phyloP scores from a whole-genome alignment of 2,888 invertebrate genomes.

The Marasmarcha lunaedactyla region DNA sequence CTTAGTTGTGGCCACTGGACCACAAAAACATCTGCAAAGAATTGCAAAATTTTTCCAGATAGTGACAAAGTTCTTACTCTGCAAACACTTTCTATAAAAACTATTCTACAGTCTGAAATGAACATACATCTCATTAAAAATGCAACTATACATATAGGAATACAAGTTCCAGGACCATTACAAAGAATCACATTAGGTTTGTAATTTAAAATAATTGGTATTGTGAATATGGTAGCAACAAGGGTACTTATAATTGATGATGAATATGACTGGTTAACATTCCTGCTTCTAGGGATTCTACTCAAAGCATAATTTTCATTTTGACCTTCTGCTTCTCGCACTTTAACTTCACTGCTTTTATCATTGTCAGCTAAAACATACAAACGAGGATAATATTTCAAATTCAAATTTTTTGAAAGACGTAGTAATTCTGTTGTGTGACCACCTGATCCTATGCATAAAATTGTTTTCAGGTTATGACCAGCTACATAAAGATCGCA shows the following conservation, averaged over 20 bases:
- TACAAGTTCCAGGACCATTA: constrained; percentile 97
- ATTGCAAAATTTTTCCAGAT: constrained; percentile 87
- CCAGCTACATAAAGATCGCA: constrained; percentile 24
- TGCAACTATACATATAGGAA: constrained; percentile 87
- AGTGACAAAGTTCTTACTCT: constrained; percentile 90
- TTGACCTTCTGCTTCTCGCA: constrained; percentile 60
- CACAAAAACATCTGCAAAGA: constrained; percentile 85
- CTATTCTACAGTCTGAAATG: constrained; percentile 77
- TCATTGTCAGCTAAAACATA: constrained; percentile 87
- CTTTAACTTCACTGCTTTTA: constrained; percentile 77
- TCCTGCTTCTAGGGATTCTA: constrained; percentile 84
- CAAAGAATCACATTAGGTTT: constrained; percentile 87
- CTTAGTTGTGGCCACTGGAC: constrained; percentile 93
- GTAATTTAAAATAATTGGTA: constrained; percentile 76
- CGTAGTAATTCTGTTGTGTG: constrained; percentile 96
- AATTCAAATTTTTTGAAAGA: constrained; percentile 74
- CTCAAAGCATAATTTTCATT: constrained; percentile 53
- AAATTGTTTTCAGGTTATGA: constrained; percentile 53
- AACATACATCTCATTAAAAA: constrained; percentile 79
- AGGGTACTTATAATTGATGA: constrained; percentile 84
- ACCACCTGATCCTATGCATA: constrained; percentile 86
- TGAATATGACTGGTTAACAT: constrained; percentile 88
- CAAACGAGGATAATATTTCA: constrained; percentile 77
- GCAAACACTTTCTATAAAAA: constrained; percentile 96
- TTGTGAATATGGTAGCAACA: constrained; percentile 74